Evolutionary conservation across 2,888 invertebrate species (phyloP).

Genomic region (Hydriomena furcata): DNA sequence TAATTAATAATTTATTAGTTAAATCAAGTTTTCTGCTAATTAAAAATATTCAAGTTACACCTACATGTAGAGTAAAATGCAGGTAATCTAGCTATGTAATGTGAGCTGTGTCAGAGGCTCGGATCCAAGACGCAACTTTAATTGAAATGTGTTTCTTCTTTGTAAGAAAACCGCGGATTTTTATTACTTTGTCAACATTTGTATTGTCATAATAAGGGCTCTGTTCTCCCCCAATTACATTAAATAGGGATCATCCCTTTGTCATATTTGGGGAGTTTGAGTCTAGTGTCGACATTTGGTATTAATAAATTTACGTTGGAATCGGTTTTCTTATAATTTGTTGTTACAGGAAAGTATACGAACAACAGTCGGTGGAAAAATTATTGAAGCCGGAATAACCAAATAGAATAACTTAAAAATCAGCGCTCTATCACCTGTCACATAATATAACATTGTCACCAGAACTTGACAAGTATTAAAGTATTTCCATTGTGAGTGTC

Average conservation of each 20-base stretch:
- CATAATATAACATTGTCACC: no score
- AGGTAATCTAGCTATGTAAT: neutral
- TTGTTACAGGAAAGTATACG: slow-evolving; percentile 9
- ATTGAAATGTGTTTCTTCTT: slow-evolving; percentile 32
- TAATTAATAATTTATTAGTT: no score
- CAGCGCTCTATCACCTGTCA: no score
- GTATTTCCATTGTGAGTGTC: no score
- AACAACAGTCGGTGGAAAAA: no score
- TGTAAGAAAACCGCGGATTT: slow-evolving; percentile 23
- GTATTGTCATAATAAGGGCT: slow-evolving; percentile 24
- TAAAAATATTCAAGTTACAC: no score
- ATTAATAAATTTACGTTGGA: slow-evolving; percentile 5
- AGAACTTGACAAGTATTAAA: no score
- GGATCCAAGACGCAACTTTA: slow-evolving; percentile 31
- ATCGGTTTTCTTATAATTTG: slow-evolving; percentile 7
- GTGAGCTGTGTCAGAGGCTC: slow-evolving; percentile 11
- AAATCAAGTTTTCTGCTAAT: no score
- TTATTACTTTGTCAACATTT: slow-evolving; percentile 30
- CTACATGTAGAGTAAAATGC: no score
- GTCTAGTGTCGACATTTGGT: slow-evolving; percentile 18
- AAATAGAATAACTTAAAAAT: no score
- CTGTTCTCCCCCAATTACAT: slow-evolving; percentile 26
- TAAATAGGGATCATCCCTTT: slow-evolving; percentile 27
- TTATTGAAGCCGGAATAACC: no score
- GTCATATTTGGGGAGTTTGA: slow-evolving; percentile 20